Evolutionary conservation across 2,113 vertebrate species (phyloP), one percentile per base, ranked within the genome.

Genomic region (Brienomyrus brachyistius): DNA sequence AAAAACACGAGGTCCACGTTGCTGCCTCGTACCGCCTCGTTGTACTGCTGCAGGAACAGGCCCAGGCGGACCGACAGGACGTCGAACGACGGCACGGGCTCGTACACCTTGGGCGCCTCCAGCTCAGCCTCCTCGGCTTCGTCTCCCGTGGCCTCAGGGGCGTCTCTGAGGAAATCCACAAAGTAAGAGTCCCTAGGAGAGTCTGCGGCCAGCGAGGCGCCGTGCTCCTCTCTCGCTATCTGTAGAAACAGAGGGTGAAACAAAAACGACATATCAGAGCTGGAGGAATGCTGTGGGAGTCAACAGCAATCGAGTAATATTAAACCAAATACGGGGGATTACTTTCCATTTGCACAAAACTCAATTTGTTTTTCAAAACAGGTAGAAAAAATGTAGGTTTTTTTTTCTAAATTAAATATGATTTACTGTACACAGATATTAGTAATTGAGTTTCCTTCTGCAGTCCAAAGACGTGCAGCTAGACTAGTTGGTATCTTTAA

Each of bases 1-100:
- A 97, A 97, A 94, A 97, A 97, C 43, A 97, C 97, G 87, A 97
- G 94, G 93, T 97, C 96, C 96, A 97, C 96, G 84, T 93, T 92
- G 88, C 95, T 92, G 88, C 96, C 96, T 92, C 96, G 95, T 89
- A 95, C 92, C 2, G 93, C 93, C 88, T 97, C 97, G 88, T 97
- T 97, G 92, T 96, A 97, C 90, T 96, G 96, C 35, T 94, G 94
- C 93, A 96, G 94, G 90, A 96, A 97, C 23, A 92, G 56, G 1
- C 54, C 90, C 80, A 97, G 93, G 15, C 95, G 95, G 90, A 95
- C 95, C 1, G 94, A 93, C 91, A 97, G 93, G 19, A 89, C 91
- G 51, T 95, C 92, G 91, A 97, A 94, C 13, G 96, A 96, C 1
- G 94, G 94, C 90, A 97, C 92, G 90, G 95, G 95, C 90, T 97